These are phyloP conservation scores for Okapia johnstoni DNA, from an alignment of 2,113 vertebrate species.

Conservation along the genomic window DNA sequence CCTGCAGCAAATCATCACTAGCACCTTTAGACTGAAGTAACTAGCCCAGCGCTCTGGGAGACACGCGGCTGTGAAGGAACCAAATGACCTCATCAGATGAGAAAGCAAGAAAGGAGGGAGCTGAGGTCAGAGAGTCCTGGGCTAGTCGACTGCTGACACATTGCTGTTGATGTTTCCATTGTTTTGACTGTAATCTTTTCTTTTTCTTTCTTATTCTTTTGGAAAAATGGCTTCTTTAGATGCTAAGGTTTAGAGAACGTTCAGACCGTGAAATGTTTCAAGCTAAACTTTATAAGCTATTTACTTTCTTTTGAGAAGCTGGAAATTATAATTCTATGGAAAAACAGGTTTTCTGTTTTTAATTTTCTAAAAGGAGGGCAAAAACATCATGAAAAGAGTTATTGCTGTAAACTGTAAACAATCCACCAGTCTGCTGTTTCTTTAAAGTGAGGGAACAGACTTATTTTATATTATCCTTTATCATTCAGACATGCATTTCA, in stretches of 20 bases:
- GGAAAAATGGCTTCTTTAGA: background rate
- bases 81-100: background rate
- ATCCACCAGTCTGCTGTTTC: background rate
- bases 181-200: background rate
- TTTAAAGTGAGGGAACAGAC: background rate
- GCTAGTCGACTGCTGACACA: accelerated
- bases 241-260: background rate
- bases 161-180: background rate
- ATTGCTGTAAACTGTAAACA: background rate
- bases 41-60: background rate
- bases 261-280: background rate
- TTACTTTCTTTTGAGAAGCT: background rate
- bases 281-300: background rate
- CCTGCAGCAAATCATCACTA: background rate
- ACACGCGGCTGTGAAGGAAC: background rate
- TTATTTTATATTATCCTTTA: background rate
- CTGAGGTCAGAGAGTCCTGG: background rate
- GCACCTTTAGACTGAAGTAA: background rate
- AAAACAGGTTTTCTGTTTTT: background rate
- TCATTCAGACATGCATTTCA: background rate
- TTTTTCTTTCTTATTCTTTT: background rate
- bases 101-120: background rate
- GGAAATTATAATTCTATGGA: background rate
- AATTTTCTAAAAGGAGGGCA: background rate
- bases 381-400: background rate